Evolutionary conservation across 1,140 invertebrate genomes (phyloP).

Genomic region (Heliconius hermathena): DNA sequence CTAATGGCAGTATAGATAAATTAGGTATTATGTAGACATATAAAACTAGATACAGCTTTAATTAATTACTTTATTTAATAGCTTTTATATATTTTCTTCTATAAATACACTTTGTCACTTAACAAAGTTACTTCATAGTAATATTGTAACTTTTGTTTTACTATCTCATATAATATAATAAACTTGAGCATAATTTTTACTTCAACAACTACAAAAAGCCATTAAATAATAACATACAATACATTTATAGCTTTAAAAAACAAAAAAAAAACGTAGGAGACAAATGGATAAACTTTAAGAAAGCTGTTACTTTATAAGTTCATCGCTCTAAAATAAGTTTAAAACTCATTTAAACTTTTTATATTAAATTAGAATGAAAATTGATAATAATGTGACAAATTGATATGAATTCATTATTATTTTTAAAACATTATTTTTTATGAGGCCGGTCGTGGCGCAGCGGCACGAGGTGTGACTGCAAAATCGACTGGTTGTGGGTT

Average conservation of each 20-base stretch:
- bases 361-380: slow-evolving; percentile 20
- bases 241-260: neutral
- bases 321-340: slow-evolving; percentile 18
- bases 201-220: neutral
- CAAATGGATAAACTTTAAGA: slow-evolving; percentile 17
- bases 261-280: neutral
- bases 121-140: no score
- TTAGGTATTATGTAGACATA: no score
- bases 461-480: no score
- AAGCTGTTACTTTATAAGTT: slow-evolving; percentile 10
- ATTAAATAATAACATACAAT: neutral
- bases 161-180: neutral
- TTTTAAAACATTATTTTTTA: no score
- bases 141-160: no score
- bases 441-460: no score
- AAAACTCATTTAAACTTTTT: slow-evolving; percentile 24
- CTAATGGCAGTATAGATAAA: no score
- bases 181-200: neutral
- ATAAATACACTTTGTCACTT: no score
- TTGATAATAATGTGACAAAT: slow-evolving; percentile 21
- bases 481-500: no score
- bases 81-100: no score
- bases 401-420: slow-evolving; percentile 16
- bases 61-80: no score
- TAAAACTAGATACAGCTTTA: no score